Conservation (phyloP, 2,113 vertebrate species). For the Pristiophorus japonicus region DNA sequence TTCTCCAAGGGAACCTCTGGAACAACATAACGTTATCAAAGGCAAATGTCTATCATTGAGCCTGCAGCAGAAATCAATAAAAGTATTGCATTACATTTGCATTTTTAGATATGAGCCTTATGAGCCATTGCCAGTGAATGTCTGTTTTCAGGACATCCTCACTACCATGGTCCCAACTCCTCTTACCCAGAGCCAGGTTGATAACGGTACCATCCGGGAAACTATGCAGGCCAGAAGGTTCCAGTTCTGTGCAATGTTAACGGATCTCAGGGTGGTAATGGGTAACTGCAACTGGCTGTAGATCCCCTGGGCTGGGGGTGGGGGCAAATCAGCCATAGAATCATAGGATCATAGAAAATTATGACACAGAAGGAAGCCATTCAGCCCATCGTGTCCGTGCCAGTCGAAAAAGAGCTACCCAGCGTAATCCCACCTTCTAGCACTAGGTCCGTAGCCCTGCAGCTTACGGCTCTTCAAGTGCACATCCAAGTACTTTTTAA, state of each 20-base stretch:
- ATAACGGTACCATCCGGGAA: neutral
- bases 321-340: neutral
- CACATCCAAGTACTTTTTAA: too few species aligned
- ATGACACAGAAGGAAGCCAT: too few species aligned
- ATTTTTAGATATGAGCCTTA: neutral
- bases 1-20: neutral
- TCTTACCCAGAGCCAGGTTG: neutral
- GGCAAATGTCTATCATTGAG: neutral
- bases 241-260: neutral
- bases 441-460: too few species aligned
- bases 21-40: constrained; percentile 3
- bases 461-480: too few species aligned
- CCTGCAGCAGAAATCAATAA: constrained; percentile 18
- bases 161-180: too few species aligned
- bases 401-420: too few species aligned
- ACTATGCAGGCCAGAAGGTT: neutral
- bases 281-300: neutral
- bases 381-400: too few species aligned
- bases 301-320: neutral
- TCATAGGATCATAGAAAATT: too few species aligned
- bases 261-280: neutral
- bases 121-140: neutral
- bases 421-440: too few species aligned
- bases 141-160: neutral
- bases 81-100: neutral